A percentile compares a stretch with the other conserved stretches of the same genome.
These are phyloP conservation scores for Siderastrea siderea DNA, from an alignment of 92 coral and sea anemone genomes.

Conservation along the genomic window DNA sequence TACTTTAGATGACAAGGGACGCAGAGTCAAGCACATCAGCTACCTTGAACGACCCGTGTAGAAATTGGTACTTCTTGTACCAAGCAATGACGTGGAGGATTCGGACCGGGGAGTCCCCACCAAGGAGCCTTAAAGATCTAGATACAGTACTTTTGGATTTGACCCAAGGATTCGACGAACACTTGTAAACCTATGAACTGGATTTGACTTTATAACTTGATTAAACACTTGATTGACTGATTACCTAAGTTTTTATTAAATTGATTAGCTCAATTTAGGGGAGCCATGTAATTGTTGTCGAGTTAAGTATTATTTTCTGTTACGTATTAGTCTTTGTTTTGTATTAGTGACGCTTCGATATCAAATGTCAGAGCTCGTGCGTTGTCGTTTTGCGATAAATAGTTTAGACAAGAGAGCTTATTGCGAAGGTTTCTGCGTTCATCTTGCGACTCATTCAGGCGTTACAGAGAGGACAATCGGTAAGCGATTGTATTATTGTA, in stretches of 20 bases:
- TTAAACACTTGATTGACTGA: no score
- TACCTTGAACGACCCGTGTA: no score
- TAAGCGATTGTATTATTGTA: background rate
- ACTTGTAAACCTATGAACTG: background rate
- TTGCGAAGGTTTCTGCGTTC: constrained; percentile 8
- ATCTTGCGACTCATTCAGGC: constrained; percentile 10
- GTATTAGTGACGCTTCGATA: constrained; percentile 6
- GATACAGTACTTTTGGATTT: constrained; percentile 7
- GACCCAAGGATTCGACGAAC: background rate
- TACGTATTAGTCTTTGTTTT: background rate
- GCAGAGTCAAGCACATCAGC: background rate
- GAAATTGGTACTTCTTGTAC: no score
- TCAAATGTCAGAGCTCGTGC: background rate
- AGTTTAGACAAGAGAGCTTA: constrained; percentile 5
- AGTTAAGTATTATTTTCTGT: background rate
- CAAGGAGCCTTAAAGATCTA: no score
- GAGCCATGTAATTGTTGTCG: background rate
- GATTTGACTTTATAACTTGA: background rate
- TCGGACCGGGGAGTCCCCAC: no score
- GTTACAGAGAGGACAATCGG: constrained; percentile 15
- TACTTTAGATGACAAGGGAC: background rate
- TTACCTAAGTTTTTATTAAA: no score
- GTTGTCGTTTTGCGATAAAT: background rate
- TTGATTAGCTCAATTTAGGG: no score
- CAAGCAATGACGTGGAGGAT: no score